Evolutionary conservation across 2,888 invertebrate species (phyloP), one percentile per base, ranked within the genome.

Genomic region (Frankliniella fusca): DNA sequence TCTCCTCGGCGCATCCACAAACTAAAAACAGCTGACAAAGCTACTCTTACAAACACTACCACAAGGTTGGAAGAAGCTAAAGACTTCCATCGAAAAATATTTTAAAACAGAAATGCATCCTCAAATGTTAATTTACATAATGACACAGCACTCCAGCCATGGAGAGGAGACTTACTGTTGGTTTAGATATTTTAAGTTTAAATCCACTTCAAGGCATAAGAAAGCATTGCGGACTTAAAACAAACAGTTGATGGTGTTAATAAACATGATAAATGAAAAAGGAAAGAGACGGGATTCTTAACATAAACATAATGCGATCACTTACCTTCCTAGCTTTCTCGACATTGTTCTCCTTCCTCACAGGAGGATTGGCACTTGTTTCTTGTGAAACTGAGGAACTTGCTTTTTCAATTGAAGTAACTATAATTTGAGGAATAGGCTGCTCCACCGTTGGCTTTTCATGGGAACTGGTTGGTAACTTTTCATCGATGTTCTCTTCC

Each of bases 331-430:
- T 9, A 9, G 70, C 70, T 23, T 76, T 76, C 27, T 76, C 27
- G 12, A 76, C 12, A 27, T 76, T 76, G 27, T 27, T 76, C 70
- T 76, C 27, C 27, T 76, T 76, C 12, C 54, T 80, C 3, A 86
- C 82, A 12, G 89, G 87, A 3, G 86, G 83, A 54, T 38, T 38
- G 38, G 38, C 38, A 38, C 38, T 38, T 3, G 38, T 38, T 38
- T 38, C 38, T 38, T 38, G 38, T 3, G 38, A 5, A 38, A 38
- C 2, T 38, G 38, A 38, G 2, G 38, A 38, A 5, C 38, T 2
- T 38, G 38, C 2, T 38, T 38, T 5, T 5, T 38, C 38, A 3
- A 5, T 3, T 2, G 38, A 38, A 38, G 38, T 38, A 38, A 38
- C 38, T 38, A 5, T 38, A 5, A 38, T 38, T 38, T 2, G 5